These are phyloP conservation scores for Apeltes quadracus DNA, from an alignment of 2,113 vertebrate genomes.

Conservation along the genomic window DNA sequence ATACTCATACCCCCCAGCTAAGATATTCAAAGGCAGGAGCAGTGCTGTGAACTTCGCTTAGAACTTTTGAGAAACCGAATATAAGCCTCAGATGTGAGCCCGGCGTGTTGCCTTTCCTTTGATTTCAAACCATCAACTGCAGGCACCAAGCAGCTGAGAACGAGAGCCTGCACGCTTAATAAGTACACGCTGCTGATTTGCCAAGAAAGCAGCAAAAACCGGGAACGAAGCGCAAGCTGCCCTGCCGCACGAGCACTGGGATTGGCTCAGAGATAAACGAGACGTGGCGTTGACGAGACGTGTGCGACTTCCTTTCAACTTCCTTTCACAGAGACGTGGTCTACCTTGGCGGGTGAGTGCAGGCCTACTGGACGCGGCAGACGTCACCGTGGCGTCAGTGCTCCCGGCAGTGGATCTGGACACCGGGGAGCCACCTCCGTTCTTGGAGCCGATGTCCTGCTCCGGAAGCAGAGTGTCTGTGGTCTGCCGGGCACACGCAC, in stretches of 20 bases:
- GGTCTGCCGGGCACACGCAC: conserved; percentile 70
- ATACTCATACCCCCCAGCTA: conserved; percentile 42
- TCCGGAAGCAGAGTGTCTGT: conserved; percentile 70
- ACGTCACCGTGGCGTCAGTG: conserved; percentile 55
- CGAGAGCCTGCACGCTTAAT: conserved; percentile 42
- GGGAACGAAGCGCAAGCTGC: conserved; percentile 27
- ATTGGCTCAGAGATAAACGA: conserved; percentile 15
- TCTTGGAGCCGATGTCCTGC: conserved; percentile 81
- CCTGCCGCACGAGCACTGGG: not conserved
- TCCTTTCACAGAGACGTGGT: not conserved
- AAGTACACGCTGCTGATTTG: conserved; percentile 5
- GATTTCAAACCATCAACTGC: conserved; percentile 50
- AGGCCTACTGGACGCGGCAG: conserved; percentile 58
- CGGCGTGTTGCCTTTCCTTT: conserved; percentile 45
- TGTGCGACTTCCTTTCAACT: conserved; percentile 6
- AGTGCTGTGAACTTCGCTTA: conserved; percentile 32
- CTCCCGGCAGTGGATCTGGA: conserved; percentile 53
- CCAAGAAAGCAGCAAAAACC: conserved; percentile 7
- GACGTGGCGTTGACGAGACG: conserved; percentile 1
- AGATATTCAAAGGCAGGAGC: conserved; percentile 36
- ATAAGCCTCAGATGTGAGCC: conserved; percentile 42
- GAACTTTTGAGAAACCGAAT: conserved; percentile 36
- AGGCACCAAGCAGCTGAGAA: conserved; percentile 35
- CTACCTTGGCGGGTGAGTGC: conserved; percentile 79
- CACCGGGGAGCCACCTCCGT: conserved; percentile 68